Base-by-base conservation (phyloP, 1,140 invertebrate genomes). In the Rhagoletis zephyria region DNA sequence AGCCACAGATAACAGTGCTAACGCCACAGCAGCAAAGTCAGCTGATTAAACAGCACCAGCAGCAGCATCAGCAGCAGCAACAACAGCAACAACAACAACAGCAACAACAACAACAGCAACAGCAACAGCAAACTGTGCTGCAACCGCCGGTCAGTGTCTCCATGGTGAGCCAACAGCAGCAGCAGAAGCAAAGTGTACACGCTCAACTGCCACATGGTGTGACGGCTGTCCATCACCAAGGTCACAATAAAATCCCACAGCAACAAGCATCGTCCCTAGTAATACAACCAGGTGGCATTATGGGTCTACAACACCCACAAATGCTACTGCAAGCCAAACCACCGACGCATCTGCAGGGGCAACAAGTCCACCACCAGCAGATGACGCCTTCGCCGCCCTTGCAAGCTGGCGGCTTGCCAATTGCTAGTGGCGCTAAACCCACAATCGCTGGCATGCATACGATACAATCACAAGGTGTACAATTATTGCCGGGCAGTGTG, bases 401-500 rank as follows among this genome's bases (percentile, higher is more conserved):
- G 30, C 89, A 91, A 87, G 85, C 65, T 40, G 87, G 89, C 56
- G 81, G 89, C 0, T 88, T 88, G 4, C 90, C 65, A 12, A 40
- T 56, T 9, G 74, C n/a, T 12, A 56, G 45, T 56, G 19, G 48
- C 65, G 56, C 45, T 7, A 67, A 90, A 30, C 88, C 90, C 7
- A 60, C 51, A 12, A 90, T 89, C 88, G 90, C 91, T 1, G 90
- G 89, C 67, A 87, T 93, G 19, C 92, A 92, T 86, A 90, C 89
- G 12, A 88, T 93, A 0, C 93, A 93, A 86, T 88, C 91, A 42
- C 92, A 91, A 70, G 59, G 64, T 3, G 74, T 56, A 14, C 91
- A 93, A 85, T 94, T 95, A 16, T 89, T 95, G 40, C 93, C 94
- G 0, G 94, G 94, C 16, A 93, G 93, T 10, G 94, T 95, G 7